Evolutionary conservation across 1,140 invertebrate species (phyloP), one percentile per base, ranked within the genome.

Genomic region (Atta colombica): DNA sequence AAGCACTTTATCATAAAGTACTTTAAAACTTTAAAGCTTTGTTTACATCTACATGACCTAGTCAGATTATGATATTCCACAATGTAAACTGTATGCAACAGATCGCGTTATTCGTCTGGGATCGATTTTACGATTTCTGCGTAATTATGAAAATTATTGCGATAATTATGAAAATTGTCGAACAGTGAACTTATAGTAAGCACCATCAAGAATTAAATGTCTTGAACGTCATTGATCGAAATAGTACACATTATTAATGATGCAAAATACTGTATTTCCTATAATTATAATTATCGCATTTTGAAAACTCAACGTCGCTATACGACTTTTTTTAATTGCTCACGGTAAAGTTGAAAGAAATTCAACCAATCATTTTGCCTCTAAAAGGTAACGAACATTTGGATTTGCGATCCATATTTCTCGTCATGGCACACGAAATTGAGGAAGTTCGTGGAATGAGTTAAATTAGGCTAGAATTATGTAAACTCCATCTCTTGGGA

Each of bases 381-480:
- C 10, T 18, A 12, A 12, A 21, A 51, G 5, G 31, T 5, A 35
- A 55, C 16, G 39, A 25, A 16, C 51, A 0, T 68, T 53, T 45
- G 7, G 21, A 39, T 28, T 31, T 25, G 35, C 55, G 28, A 21
- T 21, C 21, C 21, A n/a, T n/a, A 3, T 68, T 68, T 53, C 18
- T 28, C 31, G 14, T 68, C 14, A 5, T 39, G n/a, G n/a, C 14
- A 58, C 18, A 31, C 10, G 21, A 16, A 69, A 81, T 39, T 25
- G 51, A 39, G 53, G 10, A 18, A 45, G 35, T 51, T 81, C 0
- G 8, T 31, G n/a, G 63, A 25, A 28, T 16, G 49, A 69, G 16
- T 45, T 81, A 71, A 60, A 81, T 81, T 81, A 60, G 31, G 18
- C 12, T 81, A 21, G 16, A 39, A 81, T 71, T 71, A 58, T 21